Base-by-base conservation (phyloP, 2,888 invertebrate genomes). In the Eristalinus aeneus region DNA sequence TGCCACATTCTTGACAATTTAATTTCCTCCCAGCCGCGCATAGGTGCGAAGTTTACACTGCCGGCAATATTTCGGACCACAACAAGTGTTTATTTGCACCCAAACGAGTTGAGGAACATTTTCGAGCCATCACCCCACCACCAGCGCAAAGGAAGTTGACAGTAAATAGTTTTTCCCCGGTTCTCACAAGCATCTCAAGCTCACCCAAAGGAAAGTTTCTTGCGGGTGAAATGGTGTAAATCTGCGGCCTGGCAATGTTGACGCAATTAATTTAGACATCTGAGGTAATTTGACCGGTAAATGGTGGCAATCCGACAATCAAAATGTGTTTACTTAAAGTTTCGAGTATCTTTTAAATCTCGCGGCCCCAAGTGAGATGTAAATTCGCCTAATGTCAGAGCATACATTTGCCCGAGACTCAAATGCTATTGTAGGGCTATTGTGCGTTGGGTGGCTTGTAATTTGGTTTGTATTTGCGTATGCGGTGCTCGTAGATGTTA, bases 191-290 rank as follows among this genome's bases (percentile, higher is more conserved):
- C 8, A 60, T 73, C 73, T 64, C 23, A 72, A 73, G 22, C 65
- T 60, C 16, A 46, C 36, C 65, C 32, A 68, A 67, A 68, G 72
- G 72, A 82, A 83, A 77, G 73, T 73, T 32, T 61, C 32, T 79
- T 39, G 54, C 67, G 68, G 68, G 60, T 71, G 36, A 65, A 39
- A 34, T 34, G 46, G 63, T 79, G 56, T 67, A 63, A 61, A 46
- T 71, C 71, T 73, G 79, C 75, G 79, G 71, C 67, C 75, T 72
- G 71, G 72, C 72, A 80, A 73, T 81, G 68, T 85, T 85, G 76
- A 76, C 72, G 64, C 76, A 81, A 81, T 85, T 68, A 72, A 81
- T 85, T 85, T 64, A 67, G 76, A 85, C 68, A 56, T 63, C 46
- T 64, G 53, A 58, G 67, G 60, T 81, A 85, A 81, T 85, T 81